Conservation (phyloP, 2,888 invertebrate species). For the Venusia cambrica region DNA sequence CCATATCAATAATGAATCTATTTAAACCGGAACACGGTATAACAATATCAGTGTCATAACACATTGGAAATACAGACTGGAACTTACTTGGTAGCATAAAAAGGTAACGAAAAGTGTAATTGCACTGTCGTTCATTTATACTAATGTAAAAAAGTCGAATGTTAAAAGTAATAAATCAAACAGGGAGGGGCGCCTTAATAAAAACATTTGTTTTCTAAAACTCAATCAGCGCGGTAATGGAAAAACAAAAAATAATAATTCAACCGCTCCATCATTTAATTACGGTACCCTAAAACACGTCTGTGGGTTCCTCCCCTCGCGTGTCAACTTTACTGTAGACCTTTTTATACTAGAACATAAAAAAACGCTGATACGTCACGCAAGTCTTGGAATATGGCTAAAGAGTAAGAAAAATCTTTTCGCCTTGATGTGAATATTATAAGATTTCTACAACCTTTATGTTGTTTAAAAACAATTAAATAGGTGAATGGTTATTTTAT, state of each 20-base stretch:
- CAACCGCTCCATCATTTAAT: slow-evolving; percentile 26
- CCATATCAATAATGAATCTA: no score
- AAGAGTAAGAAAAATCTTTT: slow-evolving; percentile 5
- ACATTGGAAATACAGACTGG: no score
- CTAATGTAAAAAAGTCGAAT: neutral
- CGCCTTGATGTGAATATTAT: neutral
- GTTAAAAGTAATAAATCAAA: slow-evolving; percentile 5
- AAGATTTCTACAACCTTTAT: no score
- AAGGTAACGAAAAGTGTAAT: no score
- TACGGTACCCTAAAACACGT: slow-evolving; percentile 26
- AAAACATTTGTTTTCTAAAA: slow-evolving; percentile 11
- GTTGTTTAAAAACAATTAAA: no score
- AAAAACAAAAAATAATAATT: slow-evolving; percentile 17
- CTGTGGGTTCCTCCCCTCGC: slow-evolving; percentile 29
- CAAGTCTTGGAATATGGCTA: slow-evolving; percentile 25
- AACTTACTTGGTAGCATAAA: no score
- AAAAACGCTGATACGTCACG: slow-evolving; percentile 39
- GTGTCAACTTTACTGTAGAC: slow-evolving; percentile 26
- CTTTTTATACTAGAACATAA: slow-evolving; percentile 39
- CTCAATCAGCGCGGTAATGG: slow-evolving; percentile 20
- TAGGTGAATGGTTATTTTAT: no score
- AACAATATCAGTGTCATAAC: no score
- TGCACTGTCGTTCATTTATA: no score
- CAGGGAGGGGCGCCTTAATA: no score
- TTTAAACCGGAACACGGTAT: no score